phyloP scores from a whole-genome alignment of 2,797 vertebrate species.

The Chrosomus eos region DNA sequence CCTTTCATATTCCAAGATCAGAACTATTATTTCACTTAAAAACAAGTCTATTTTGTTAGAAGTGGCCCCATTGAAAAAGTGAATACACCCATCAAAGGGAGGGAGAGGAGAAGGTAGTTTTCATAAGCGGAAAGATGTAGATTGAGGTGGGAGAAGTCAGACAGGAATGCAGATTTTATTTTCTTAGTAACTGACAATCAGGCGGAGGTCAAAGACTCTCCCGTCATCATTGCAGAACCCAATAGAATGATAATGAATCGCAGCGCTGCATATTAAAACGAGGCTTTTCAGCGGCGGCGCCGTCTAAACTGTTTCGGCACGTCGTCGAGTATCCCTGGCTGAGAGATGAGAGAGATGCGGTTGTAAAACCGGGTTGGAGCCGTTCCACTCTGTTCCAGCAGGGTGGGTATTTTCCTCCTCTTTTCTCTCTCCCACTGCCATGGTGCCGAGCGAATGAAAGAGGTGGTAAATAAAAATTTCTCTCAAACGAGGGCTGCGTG shows the following conservation, averaged over 20 bases:
- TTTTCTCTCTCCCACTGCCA: slow-evolving; percentile 48
- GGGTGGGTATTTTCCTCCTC: slow-evolving; percentile 67
- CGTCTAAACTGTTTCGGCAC: slow-evolving; percentile 75
- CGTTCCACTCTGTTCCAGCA: slow-evolving; percentile 65
- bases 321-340: slow-evolving; percentile 79
- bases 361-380: slow-evolving; percentile 61
- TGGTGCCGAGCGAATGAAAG: slow-evolving; percentile 57
- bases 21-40: slow-evolving; percentile 72
- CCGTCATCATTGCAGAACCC: slow-evolving; percentile 74
- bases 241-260: slow-evolving; percentile 84
- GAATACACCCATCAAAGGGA: slow-evolving; percentile 66
- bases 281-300: slow-evolving; percentile 71
- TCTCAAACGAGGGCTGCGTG: slow-evolving; percentile 68
- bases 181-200: slow-evolving; percentile 79
- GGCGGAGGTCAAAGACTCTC: slow-evolving; percentile 78
- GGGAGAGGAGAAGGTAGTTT: slow-evolving; percentile 64
- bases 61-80: slow-evolving; percentile 71
- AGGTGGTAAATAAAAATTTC: slow-evolving; percentile 62
- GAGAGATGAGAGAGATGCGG: slow-evolving; percentile 70
- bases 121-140: slow-evolving; percentile 58
- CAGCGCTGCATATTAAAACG: slow-evolving; percentile 77
- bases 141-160: slow-evolving; percentile 59
- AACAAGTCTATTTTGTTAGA: slow-evolving; percentile 69
- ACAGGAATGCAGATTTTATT: slow-evolving; percentile 79
- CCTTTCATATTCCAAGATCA: slow-evolving; percentile 70